phyloP scores from a whole-genome alignment of 2,113 vertebrate genomes.

The Anguilla japonica region DNA sequence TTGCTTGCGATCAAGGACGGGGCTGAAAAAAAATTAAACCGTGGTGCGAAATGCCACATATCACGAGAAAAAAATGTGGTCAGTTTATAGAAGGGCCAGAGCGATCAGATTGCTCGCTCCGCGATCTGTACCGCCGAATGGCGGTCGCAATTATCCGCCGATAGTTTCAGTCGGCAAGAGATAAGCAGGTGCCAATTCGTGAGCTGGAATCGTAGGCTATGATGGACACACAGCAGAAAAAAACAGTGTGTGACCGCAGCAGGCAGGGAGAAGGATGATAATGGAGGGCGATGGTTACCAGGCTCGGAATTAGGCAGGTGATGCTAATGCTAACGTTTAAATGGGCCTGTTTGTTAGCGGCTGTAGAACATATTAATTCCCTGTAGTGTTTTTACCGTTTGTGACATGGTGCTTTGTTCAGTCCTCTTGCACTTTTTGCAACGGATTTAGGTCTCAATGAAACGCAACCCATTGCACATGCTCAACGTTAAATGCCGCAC shows the following conservation, averaged over 20 bases:
- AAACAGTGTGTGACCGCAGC: not conserved
- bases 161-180: not conserved
- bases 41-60: not conserved
- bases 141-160: not conserved
- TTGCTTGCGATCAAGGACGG: not conserved
- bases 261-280: not conserved
- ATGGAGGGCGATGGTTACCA: not conserved
- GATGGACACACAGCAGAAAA: not conserved
- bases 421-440: not conserved
- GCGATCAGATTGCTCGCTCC: not conserved
- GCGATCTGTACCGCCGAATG: not conserved
- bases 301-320: not conserved
- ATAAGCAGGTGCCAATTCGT: not conserved
- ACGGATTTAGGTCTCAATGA: not conserved
- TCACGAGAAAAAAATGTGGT: not conserved
- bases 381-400: not conserved
- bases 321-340: slow-evolving; percentile 2
- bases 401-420: not conserved
- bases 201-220: not conserved
- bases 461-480: not conserved
- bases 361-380: not conserved
- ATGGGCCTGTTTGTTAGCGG: not conserved
- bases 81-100: not conserved
- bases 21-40: not conserved
- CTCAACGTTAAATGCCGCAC: not conserved